Conservation (phyloP, 2,113 vertebrate species). For the Edolisoma coerulescens region DNA sequence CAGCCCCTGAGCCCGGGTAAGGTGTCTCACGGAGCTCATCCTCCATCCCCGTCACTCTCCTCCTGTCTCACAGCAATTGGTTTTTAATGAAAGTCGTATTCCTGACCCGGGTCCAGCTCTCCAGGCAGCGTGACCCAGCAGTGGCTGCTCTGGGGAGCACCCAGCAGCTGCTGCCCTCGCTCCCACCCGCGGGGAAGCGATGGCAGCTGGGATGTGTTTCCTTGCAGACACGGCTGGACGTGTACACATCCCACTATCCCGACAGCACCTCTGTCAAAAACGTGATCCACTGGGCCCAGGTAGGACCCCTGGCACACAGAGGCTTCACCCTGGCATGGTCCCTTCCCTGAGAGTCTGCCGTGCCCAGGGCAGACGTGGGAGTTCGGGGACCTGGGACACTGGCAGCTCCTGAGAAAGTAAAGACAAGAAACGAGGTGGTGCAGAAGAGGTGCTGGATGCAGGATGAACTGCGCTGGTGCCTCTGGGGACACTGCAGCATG, state of each 20-base stretch:
- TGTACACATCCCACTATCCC: slow-evolving; percentile 85
- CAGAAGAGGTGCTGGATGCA: not conserved
- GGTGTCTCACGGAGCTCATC: not conserved
- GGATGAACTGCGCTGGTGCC: not conserved
- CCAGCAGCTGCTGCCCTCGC: not conserved
- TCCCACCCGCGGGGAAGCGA: not conserved
- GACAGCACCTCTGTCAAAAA: slow-evolving; percentile 89
- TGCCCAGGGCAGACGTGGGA: not conserved
- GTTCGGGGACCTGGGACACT: not conserved
- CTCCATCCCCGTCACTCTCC: not conserved
- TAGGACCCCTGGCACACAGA: slow-evolving; percentile 17
- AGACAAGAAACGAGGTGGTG: not conserved
- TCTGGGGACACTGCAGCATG: not conserved
- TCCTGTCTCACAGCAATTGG: not conserved
- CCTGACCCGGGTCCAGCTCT: not conserved
- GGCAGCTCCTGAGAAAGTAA: not conserved
- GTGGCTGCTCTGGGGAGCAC: not conserved
- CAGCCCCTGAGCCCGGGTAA: not conserved
- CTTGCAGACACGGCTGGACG: slow-evolving; percentile 83
- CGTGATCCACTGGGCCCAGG: slow-evolving; percentile 91
- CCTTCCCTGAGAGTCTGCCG: not conserved
- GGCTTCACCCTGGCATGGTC: not conserved
- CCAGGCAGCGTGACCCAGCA: not conserved
- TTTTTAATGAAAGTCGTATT: not conserved
- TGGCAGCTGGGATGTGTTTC: not conserved